Base-by-base conservation (phyloP, 2,797 vertebrate genomes). In the Halcyon smyrnensis region DNA sequence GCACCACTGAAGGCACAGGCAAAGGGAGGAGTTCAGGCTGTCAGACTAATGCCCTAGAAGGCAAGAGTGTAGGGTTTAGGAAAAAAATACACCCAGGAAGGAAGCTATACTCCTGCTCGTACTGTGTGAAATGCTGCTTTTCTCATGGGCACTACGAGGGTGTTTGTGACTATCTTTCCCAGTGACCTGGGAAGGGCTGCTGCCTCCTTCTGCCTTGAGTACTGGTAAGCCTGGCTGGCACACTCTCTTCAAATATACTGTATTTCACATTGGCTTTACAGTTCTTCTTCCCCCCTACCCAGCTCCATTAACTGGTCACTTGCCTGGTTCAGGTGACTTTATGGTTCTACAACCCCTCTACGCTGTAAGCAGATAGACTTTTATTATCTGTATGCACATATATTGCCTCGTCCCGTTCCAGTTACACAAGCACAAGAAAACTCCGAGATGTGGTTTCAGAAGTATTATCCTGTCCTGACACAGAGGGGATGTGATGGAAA, bases 331-430 rank as follows among this genome's bases (percentile, higher is more conserved):
- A 59, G 36, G 63, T 77, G 56, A 60, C 78, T 80, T 75, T 84
- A 56, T 64, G 30, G 85, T 71, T 32, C 56, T 89, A 75, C 34
- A 94, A 65, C 15, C 10, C 2, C 0, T 41, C 48, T 34, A 30
- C 9, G 6, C 41, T 68, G 34, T 50, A n/a, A 89, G 23, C 37
- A 51, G 62, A 70, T 37, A 54, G 74, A 59, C 64, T 92, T 95
- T 94, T 83, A 64, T 74, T 23, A 64, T 27, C 41, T 6, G 1
- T 25, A 75, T n/a, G 27, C 12, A 78, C 48, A 45, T 81, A 45
- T 48, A 60, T 68, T 88, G 70, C 45, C 6, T 95, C n/a, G 86
- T 84, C 73, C 41, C 32, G 37, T 89, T 71, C 56, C 41, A 86
- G 53, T 50, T 53, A 69, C 50, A 64, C 4, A 45, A 71, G 8